Evolutionary conservation across 1,140 invertebrate species (phyloP), one percentile per base, ranked within the genome.

Genomic region (Bathynomus jamesi): DNA sequence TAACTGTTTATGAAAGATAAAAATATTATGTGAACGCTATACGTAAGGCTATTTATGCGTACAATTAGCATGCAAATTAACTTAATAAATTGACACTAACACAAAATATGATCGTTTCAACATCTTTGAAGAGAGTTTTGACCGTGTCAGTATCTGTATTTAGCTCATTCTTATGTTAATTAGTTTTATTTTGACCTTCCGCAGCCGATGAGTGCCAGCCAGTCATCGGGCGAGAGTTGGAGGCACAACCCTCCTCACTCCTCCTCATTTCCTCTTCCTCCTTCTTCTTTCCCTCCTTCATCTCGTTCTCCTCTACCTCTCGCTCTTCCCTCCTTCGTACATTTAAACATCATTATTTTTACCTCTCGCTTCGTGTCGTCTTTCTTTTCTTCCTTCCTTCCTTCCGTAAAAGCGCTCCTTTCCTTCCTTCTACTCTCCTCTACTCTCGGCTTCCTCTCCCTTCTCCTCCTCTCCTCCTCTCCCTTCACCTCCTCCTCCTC

Each of bases 381-480:
- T 46, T 28, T 68, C 46, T 72, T 32, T 5, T 28, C 28, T 27
- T 69, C 40, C 28, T 61, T 7, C 25, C 28, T 53, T 68, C 46
- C 28, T 63, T 28, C 61, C 29, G 21, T 60, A 17, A 3, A 67
- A 21, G 11, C 24, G 3, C 28, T 32, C 63, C 62, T 10, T 69
- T 25, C 24, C 25, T 31, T 25, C 8, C 66, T 32, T 68, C 31
- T 25, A 17, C 65, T 28, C 66, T 25, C 53, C 30, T 28, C 17
- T 27, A 28, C 3, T 72, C 28, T 1, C 1, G 2, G 21, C 30
- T 25, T 25, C 27, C 46, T 7, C 46, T 7, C 40, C 31, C 24
- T 13, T 40, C 25, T 60, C 31, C 53, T n/a, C 61, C 53, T 61
- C 27, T 63, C 61, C 61, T 21, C 61, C 61, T 62, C 61, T 21